phyloP scores from a whole-genome alignment of 2,113 vertebrate genomes.

The Ochotona curzoniae region DNA sequence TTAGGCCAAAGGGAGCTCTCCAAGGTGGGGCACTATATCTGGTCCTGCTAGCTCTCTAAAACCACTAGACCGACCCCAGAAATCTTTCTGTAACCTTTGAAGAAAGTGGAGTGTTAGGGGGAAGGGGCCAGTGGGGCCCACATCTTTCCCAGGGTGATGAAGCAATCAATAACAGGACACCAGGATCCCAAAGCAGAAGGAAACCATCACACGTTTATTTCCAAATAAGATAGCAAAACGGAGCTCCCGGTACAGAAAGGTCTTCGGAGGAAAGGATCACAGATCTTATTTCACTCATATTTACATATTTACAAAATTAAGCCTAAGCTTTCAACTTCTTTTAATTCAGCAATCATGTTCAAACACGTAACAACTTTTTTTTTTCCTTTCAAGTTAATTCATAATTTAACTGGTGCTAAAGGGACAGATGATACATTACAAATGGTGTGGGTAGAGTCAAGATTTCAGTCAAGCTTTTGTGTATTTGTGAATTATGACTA shows the following conservation, averaged over 20 bases:
- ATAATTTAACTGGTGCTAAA: slow-evolving; percentile 73
- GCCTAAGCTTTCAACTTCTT: slow-evolving; percentile 55
- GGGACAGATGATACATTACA: slow-evolving; percentile 70
- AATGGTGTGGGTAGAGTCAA: slow-evolving; percentile 69
- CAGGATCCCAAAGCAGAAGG: slow-evolving; percentile 53
- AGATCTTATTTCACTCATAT: slow-evolving; percentile 71
- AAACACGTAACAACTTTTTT: slow-evolving; percentile 70
- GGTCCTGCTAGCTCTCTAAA: neutral
- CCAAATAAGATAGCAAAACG: slow-evolving; percentile 64
- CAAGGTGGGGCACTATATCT: neutral
- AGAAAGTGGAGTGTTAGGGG: neutral
- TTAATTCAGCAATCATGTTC: slow-evolving; percentile 71
- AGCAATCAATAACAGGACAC: slow-evolving; percentile 43
- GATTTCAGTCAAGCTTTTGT: slow-evolving; percentile 34
- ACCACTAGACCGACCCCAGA: neutral
- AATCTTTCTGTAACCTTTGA: neutral
- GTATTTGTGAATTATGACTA: slow-evolving; percentile 74
- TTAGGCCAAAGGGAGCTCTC: neutral
- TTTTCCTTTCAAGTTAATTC: slow-evolving; percentile 65
- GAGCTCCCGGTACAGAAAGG: slow-evolving; percentile 66
- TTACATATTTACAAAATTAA: slow-evolving; percentile 85
- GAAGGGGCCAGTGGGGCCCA: no score
- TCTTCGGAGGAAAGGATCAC: slow-evolving; percentile 71
- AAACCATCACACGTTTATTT: slow-evolving; percentile 72
- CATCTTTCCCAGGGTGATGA: neutral